phyloP scores from a whole-genome alignment of 2,888 invertebrate genomes.

The Coelopa pilipes region DNA sequence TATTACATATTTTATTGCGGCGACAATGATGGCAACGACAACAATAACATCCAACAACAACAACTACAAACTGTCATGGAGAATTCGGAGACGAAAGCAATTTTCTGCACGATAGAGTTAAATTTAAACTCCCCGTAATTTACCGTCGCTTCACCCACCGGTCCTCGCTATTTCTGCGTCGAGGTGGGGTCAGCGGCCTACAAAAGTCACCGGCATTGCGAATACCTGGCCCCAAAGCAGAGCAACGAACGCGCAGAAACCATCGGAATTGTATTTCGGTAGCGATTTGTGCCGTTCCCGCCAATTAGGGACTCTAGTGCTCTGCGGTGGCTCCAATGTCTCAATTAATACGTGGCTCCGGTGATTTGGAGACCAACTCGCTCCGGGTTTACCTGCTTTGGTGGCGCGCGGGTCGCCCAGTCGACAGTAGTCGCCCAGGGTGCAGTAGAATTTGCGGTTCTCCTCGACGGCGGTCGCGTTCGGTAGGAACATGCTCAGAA shows the following conservation, averaged over 20 bases:
- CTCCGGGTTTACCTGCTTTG: constrained; percentile 75
- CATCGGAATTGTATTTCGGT: too few species aligned
- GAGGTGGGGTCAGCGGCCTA: too few species aligned
- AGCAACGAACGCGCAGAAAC: too few species aligned
- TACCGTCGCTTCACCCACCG: neutral
- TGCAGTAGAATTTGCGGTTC: constrained; percentile 82
- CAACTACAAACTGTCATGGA: constrained; percentile 37
- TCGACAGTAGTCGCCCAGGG: constrained; percentile 78
- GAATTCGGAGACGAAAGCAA: constrained; percentile 45
- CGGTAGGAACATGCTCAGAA: constrained; percentile 86
- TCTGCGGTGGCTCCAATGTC: too few species aligned
- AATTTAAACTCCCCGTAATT: neutral
- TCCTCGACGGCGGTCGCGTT: constrained; percentile 72
- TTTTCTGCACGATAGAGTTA: constrained; percentile 39
- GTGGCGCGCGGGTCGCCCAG: constrained; percentile 82
- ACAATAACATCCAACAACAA: neutral
- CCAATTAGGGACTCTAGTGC: too few species aligned
- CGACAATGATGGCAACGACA: neutral
- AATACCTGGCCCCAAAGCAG: too few species aligned
- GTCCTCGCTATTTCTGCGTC: neutral
- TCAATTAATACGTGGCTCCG: too few species aligned
- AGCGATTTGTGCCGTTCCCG: too few species aligned
- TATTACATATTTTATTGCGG: constrained; percentile 3
- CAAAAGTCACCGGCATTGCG: too few species aligned
- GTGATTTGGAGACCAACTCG: too few species aligned